Evolutionary conservation across 2,113 vertebrate genomes (phyloP), one percentile per base, ranked within the genome.

Genomic region (Brachypteracias leptosomus): DNA sequence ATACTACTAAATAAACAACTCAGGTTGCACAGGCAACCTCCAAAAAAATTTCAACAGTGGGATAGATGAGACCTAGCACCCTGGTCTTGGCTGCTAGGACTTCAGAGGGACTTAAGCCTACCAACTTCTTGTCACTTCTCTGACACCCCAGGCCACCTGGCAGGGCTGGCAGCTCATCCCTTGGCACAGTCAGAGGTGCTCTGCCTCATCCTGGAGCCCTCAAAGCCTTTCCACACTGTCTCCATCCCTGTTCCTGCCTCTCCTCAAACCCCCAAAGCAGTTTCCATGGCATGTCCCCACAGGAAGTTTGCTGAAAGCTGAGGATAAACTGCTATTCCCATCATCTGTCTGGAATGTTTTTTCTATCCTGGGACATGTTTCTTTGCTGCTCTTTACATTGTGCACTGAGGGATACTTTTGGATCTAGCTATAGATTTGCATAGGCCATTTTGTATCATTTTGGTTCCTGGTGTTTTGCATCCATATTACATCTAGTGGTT

Each of bases 401-500:
- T 33, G n/a, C 21, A 13, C 17, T 3, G 10, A 51, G 51, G 22
- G 6, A 14, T 55, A 6, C 14, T 55, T 55, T 35, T 63, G 63
- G 33, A 13, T 59, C 12, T 70, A 42, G 11, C 14, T 78, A 5
- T 21, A 44, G 18, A 62, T 25, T 1, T 3, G 14, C 13, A 25
- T 16, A 57, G 29, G 25, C 13, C 19, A 9, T 16, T 61, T 92
- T 61, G 13, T 36, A 19, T 2, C 0, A 38, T 40, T 66, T 58
- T 16, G 12, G 22, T 11, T 70, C 15, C 35, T 38, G 16, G 10
- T 40, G 21, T 38, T 92, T 44, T 71, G 13, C 36, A 13, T n/a
- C 33, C 0, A 0, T 15, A 2, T 71, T 74, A 44, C 22, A 79
- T 8, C 11, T 57, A 31, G 13, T 29, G 31, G 20, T 38, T 33